These are phyloP conservation scores for Chelon auratus DNA, from an alignment of 2,797 vertebrate species.

Conservation along the genomic window DNA sequence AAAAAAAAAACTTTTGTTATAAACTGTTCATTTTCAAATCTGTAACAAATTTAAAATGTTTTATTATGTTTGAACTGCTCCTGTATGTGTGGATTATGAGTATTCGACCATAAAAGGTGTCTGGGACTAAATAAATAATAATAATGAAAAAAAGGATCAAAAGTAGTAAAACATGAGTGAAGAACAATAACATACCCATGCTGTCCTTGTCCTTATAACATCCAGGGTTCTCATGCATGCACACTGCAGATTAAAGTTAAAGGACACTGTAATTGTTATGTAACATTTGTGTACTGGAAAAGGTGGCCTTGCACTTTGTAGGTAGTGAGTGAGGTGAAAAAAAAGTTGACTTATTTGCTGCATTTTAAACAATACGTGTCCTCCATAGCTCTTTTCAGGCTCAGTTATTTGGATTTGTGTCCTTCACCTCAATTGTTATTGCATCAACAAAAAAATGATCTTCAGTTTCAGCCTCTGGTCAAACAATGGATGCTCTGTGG, in stretches of 20 bases:
- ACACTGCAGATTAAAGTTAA: conserved; percentile 3
- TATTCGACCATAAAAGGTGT: background rate
- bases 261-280: conserved; percentile 1
- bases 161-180: background rate
- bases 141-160: background rate
- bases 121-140: background rate
- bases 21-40: conserved; percentile 24
- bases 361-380: background rate
- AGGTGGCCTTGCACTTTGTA: conserved; percentile 17
- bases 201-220: conserved; percentile 9
- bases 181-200: background rate
- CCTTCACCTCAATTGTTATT: background rate
- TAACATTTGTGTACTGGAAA: conserved; percentile 7
- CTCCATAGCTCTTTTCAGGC: background rate
- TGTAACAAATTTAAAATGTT: background rate
- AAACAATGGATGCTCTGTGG: conserved; percentile 38
- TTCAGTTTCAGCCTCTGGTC: conserved; percentile 10
- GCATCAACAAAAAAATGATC: background rate
- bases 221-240: background rate
- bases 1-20: conserved; percentile 3
- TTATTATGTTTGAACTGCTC: background rate
- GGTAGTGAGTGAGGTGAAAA: background rate
- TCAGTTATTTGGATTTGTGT: background rate
- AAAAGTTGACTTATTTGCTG: background rate
- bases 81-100: background rate